Conservation (phyloP, 2,113 vertebrate species). For the Boulengerochromis microlepis region DNA sequence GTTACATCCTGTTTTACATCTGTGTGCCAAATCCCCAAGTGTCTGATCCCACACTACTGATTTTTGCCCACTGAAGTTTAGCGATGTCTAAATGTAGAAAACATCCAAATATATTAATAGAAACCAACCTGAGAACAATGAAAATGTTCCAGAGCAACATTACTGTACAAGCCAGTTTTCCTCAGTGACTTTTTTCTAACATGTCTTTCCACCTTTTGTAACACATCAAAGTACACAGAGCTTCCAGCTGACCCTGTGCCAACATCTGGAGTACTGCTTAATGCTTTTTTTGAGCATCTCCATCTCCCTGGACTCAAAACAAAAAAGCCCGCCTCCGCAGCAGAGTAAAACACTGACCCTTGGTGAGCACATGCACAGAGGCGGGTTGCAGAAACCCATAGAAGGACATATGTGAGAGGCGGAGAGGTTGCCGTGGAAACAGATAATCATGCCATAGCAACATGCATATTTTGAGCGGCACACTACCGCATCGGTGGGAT, state of each 20-base stretch:
- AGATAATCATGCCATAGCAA: slow-evolving; percentile 49
- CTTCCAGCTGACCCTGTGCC: background rate
- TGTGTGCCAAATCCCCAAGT: background rate
- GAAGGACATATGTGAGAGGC: slow-evolving; percentile 29
- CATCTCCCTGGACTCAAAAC: background rate
- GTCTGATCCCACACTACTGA: background rate
- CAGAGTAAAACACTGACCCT: slow-evolving; percentile 26
- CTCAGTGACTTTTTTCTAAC: background rate
- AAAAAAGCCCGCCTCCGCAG: slow-evolving; percentile 2
- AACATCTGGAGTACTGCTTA: background rate
- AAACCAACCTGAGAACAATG: background rate
- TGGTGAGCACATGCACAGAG: background rate
- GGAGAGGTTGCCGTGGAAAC: slow-evolving; percentile 51
- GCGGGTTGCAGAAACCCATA: slow-evolving; percentile 2
- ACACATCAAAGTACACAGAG: background rate
- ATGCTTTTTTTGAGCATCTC: background rate
- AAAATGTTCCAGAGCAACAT: background rate
- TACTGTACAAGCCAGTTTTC: background rate
- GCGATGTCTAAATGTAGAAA: background rate
- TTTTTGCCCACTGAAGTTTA: background rate
- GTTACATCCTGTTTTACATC: background rate
- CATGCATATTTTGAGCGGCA: slow-evolving; percentile 35
- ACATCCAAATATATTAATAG: background rate
- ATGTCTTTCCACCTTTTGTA: background rate
- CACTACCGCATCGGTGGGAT: background rate